Conservation (phyloP, 2,797 vertebrate genomes). For the Acanthis flammea region DNA sequence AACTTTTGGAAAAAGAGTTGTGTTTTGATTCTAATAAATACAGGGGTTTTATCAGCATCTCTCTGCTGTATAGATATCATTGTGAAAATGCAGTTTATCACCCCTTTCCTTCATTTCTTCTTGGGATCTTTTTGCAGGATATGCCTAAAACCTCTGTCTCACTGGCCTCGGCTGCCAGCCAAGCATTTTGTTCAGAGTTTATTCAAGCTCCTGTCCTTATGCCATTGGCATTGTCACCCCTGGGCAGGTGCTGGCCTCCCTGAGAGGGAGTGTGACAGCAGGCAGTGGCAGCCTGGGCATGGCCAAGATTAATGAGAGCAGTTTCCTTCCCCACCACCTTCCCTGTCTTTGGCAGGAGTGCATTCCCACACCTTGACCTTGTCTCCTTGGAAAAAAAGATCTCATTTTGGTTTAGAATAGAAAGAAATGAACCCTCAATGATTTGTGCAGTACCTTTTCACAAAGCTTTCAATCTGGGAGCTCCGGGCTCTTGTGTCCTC, state of each 20-base stretch:
- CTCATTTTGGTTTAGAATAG: neutral
- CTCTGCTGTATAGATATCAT: neutral
- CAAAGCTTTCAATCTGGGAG: neutral
- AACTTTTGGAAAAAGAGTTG: neutral
- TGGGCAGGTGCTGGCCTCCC: neutral
- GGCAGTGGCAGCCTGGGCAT: neutral
- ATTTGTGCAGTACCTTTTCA: neutral
- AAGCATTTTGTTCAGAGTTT: neutral
- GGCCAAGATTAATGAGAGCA: neutral
- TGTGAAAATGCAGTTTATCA: neutral
- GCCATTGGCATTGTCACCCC: neutral
- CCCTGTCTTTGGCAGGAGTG: neutral
- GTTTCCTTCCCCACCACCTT: neutral
- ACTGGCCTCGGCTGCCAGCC: neutral
- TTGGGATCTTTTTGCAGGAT: neutral
- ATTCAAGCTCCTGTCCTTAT: neutral
- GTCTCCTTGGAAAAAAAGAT: too few species aligned
- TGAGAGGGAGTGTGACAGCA: neutral
- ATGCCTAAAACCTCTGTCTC: neutral
- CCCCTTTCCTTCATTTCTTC: neutral
- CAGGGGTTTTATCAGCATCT: accelerated
- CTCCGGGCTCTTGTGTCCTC: neutral
- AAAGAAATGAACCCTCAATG: neutral
- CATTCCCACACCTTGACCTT: neutral
- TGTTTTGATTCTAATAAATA: neutral